A percentile compares a stretch with the other conserved stretches of the same genome.
These are phyloP conservation scores for Schlechtendalia chinensis DNA, from an alignment of 1,140 invertebrate species.

Conservation along the genomic window DNA sequence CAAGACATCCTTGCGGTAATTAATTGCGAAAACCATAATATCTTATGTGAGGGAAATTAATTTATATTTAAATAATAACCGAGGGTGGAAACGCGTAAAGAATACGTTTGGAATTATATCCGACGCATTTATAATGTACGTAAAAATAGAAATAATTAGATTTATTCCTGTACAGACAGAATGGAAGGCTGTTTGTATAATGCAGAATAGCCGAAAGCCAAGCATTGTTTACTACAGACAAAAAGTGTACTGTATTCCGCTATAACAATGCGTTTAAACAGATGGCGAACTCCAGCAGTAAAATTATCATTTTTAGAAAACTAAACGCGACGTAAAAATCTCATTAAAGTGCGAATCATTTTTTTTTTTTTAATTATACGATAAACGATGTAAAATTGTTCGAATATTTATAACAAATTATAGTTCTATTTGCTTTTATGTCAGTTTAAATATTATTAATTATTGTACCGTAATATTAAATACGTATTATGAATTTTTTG, in stretches of 20 bases:
- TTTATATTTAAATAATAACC: slow-evolving; percentile 28
- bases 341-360: neutral
- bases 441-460: no score
- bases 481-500: no score
- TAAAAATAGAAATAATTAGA: slow-evolving; percentile 40
- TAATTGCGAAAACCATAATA: slow-evolving; percentile 18
- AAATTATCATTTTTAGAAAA: neutral
- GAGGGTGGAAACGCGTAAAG: neutral
- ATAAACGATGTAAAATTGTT: no score
- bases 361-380: neutral
- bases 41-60: slow-evolving; percentile 7
- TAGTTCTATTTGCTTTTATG: no score
- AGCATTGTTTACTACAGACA: slow-evolving; percentile 14
- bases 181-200: neutral
- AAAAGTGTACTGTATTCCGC: slow-evolving; percentile 4
- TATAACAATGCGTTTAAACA: neutral
- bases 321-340: neutral
- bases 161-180: neutral
- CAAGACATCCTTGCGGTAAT: slow-evolving; percentile 21
- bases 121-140: no score
- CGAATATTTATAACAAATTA: no score
- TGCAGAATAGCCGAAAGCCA: slow-evolving; percentile 25
- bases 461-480: no score
- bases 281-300: neutral
- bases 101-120: neutral